Evolutionary conservation across 2,797 vertebrate genomes (phyloP).

Genomic region (Decapterus maruadsi): DNA sequence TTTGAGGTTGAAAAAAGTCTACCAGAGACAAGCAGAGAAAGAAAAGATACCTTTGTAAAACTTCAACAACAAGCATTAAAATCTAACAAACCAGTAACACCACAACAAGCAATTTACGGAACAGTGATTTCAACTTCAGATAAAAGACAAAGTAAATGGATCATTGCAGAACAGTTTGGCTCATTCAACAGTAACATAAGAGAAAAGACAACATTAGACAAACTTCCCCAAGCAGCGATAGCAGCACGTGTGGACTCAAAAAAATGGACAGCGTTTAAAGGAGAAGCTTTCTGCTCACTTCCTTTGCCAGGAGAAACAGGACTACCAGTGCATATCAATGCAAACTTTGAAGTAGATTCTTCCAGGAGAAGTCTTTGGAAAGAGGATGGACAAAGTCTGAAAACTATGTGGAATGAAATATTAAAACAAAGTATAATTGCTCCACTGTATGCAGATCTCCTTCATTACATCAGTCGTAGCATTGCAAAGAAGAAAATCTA

Average conservation of each 20-base stretch:
- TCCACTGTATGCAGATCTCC: slow-evolving; percentile 86
- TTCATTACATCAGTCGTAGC: slow-evolving; percentile 68
- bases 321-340: slow-evolving; percentile 90
- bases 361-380: slow-evolving; percentile 83
- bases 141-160: slow-evolving; percentile 75
- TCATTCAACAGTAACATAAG: slow-evolving; percentile 29
- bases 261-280: slow-evolving; percentile 10
- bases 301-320: slow-evolving; percentile 85
- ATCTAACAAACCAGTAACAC: slow-evolving; percentile 24
- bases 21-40: slow-evolving; percentile 22
- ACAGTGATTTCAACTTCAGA: slow-evolving; percentile 74
- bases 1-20: slow-evolving; percentile 79
- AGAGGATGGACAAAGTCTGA: slow-evolving; percentile 80
- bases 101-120: slow-evolving; percentile 65
- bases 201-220: slow-evolving; percentile 1
- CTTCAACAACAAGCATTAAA: slow-evolving; percentile 60
- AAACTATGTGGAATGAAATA: slow-evolving; percentile 84
- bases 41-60: slow-evolving; percentile 70
- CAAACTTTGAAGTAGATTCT: slow-evolving; percentile 89
- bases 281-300: slow-evolving; percentile 87
- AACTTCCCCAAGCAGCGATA: slow-evolving; percentile 73
- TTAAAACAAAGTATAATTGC: slow-evolving; percentile 82
- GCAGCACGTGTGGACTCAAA: slow-evolving; percentile 64
- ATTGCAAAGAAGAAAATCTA: slow-evolving; percentile 16
- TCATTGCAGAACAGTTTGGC: slow-evolving; percentile 83